These are phyloP conservation scores for Diploptera punctata DNA, from an alignment of 2,888 invertebrate species.

Conservation along the genomic window DNA sequence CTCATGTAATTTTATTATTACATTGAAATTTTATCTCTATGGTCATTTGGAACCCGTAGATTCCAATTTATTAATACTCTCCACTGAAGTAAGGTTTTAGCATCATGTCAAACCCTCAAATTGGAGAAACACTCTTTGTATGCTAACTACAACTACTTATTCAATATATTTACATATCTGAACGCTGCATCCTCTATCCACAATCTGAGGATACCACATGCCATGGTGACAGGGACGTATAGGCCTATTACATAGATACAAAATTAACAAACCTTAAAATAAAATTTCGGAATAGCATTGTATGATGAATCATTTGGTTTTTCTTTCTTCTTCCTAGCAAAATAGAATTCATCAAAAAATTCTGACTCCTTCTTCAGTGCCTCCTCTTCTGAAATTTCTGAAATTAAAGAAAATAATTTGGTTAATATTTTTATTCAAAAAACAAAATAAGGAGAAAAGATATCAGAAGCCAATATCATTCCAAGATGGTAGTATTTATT, in stretches of 20 bases:
- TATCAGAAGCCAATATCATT: no score
- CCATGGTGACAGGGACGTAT: neutral
- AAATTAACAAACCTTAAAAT: slow-evolving; percentile 47
- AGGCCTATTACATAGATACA: neutral
- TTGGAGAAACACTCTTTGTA: neutral
- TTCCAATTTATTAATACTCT: neutral
- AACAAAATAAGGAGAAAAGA: no score
- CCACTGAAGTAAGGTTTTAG: neutral
- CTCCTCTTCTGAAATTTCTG: neutral
- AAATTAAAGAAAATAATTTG: neutral
- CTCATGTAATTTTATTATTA: no score
- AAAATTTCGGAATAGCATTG: slow-evolving; percentile 75
- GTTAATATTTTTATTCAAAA: neutral
- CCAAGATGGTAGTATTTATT: no score
- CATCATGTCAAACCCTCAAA: neutral
- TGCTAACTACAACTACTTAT: neutral
- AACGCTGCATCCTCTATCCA: neutral
- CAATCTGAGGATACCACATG: neutral
- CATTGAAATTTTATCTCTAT: no score
- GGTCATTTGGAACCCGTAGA: no score
- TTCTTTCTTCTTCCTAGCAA: slow-evolving; percentile 57
- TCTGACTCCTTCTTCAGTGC: slow-evolving; percentile 56
- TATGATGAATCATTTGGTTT: slow-evolving; percentile 56
- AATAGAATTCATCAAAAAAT: slow-evolving; percentile 63
- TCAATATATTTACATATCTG: no score